Base-by-base conservation (phyloP, 2,888 invertebrate genomes). In the Cryptophagus acutangulus region DNA sequence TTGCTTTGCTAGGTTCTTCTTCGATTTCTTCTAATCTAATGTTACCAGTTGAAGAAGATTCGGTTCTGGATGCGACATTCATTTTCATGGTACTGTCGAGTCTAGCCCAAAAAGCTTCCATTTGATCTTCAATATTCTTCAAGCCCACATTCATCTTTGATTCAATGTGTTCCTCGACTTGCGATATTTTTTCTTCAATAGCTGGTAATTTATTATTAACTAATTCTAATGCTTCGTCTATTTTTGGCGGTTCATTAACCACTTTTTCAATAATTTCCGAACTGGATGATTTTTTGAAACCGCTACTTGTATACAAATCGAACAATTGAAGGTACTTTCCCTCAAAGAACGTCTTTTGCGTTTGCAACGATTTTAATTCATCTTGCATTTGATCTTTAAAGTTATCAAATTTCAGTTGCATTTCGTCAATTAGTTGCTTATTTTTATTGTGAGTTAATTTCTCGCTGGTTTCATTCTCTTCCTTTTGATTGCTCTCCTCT, bases 301-400 rank as follows among this genome's bases (percentile, higher is more conserved):
- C n/a, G 15, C 10, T 17, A 34, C 47, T 55, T 28, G 62, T 57
- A 9, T 61, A 48, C 17, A 49, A 36, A 35, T 70, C 71, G 49
- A 77, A 73, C 63, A 75, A 73, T 53, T 71, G 71, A 28, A 71
- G 71, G 57, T 76, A 76, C 55, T 74, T 77, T 38, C 72, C 72
- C 44, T 73, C 76, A 43, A 52, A 56, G 74, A 56, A 72, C 64
- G 56, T 71, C 70, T 74, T 78, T 72, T 73, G 75, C 67, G 70
- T 55, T 70, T 57, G 55, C 14, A 76, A 46, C 70, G 70, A 61
- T 65, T 72, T 58, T 36, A 70, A 53, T 54, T 70, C 68, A 17
- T 50, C 51, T 44, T 69, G 65, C 17, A 69, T 63, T 49, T 66
- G 63, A 25, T 49, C 46, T 44, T 58, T 63, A 36, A 68, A 59